Conservation (phyloP, 2,888 invertebrate genomes). For the Campopleginae sp. region DNA sequence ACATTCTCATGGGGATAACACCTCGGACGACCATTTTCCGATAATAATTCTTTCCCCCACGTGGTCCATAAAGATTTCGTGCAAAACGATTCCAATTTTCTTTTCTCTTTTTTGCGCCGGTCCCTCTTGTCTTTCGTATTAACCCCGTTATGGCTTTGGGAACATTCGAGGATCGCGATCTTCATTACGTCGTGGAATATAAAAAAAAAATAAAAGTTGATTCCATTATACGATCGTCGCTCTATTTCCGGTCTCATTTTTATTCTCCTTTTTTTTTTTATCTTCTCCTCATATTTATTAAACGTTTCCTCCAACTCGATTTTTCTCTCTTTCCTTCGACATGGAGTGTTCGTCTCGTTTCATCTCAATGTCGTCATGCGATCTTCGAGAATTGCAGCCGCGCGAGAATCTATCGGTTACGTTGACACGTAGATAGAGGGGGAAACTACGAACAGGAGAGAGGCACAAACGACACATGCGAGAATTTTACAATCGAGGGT, state of each 20-base stretch:
- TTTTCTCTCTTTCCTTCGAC: background rate
- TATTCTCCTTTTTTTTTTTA: background rate
- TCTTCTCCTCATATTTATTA: background rate
- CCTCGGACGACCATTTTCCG: constrained; percentile 4
- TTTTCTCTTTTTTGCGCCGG: background rate
- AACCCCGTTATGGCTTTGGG: background rate
- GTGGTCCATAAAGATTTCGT: background rate
- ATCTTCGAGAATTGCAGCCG: background rate
- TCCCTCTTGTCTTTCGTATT: background rate
- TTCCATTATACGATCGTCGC: background rate
- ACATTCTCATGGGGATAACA: background rate
- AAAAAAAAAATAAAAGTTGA: background rate
- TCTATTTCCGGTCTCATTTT: background rate
- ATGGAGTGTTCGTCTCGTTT: too few species aligned
- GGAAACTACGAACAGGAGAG: background rate
- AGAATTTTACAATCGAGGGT: constrained; percentile 14
- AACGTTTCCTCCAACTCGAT: background rate
- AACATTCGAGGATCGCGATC: background rate
- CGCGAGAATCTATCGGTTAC: background rate
- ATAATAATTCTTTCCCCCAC: background rate
- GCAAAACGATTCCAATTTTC: background rate
- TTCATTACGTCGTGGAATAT: background rate
- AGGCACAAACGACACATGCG: background rate
- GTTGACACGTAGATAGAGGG: background rate
- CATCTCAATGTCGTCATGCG: background rate